Conservation (phyloP, 1,140 invertebrate genomes). For the Drosophila insularis region DNA sequence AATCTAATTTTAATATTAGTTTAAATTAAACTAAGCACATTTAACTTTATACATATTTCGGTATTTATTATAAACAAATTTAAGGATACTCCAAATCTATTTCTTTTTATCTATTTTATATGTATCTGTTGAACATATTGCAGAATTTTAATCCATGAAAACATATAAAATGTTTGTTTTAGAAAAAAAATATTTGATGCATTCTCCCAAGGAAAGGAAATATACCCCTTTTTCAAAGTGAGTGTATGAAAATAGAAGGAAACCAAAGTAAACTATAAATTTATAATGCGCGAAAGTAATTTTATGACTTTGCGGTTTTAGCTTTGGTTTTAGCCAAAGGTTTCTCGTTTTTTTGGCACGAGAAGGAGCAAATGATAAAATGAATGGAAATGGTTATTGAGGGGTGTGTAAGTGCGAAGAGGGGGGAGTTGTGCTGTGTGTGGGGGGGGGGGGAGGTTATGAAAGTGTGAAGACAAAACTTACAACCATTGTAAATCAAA, state of each 20-base stretch:
- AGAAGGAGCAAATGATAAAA: not conserved
- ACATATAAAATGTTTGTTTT: no score
- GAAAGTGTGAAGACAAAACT: conserved; percentile 62
- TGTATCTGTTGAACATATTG: no score
- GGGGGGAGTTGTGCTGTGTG: no score
- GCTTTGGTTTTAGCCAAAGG: conserved; percentile 63
- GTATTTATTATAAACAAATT: no score
- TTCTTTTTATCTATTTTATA: no score
- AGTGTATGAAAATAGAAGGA: not conserved
- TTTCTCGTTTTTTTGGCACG: not conserved
- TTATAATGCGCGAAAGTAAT: conserved; percentile 82
- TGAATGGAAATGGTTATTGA: not conserved
- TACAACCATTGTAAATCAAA: conserved; percentile 65
- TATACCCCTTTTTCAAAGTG: not conserved
- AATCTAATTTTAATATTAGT: no score
- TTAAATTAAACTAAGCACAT: no score
- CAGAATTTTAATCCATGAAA: no score
- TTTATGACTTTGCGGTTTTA: conserved; percentile 82
- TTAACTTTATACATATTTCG: no score
- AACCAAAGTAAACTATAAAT: conserved; percentile 77
- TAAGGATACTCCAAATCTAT: no score
- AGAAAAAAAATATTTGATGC: no score
- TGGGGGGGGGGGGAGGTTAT: not conserved
- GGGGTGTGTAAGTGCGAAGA: not conserved
- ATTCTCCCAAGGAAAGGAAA: no score